phyloP scores from a whole-genome alignment of 2,888 invertebrate genomes.

The Leptothorax acervorum region DNA sequence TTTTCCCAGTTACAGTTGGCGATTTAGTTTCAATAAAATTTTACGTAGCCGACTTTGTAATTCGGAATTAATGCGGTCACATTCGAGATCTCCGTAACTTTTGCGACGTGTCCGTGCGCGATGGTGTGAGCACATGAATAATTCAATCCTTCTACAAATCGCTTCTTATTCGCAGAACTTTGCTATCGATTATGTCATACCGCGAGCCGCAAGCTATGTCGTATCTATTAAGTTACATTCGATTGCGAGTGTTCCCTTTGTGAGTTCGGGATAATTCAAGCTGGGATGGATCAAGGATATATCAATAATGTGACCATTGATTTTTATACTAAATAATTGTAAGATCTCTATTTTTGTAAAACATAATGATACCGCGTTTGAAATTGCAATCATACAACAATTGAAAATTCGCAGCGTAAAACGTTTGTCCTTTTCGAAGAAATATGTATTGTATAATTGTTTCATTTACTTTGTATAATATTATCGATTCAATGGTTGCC shows the following conservation, averaged over 20 bases:
- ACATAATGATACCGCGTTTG: too few species aligned
- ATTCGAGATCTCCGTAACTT: slow-evolving; percentile 41
- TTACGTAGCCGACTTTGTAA: slow-evolving; percentile 32
- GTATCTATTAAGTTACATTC: slow-evolving; percentile 22
- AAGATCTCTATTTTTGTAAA: not conserved
- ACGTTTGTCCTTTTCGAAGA: not conserved
- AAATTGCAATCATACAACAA: not conserved
- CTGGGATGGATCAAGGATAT: not conserved
- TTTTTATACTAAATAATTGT: not conserved
- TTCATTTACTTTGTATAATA: not conserved
- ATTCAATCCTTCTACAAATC: slow-evolving; percentile 45
- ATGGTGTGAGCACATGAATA: slow-evolving; percentile 36
- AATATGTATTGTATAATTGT: not conserved
- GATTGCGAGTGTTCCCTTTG: not conserved
- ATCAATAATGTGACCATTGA: not conserved
- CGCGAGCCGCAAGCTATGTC: slow-evolving; percentile 19
- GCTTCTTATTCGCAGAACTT: slow-evolving; percentile 42
- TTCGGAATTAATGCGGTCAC: slow-evolving; percentile 51
- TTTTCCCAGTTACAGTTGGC: not conserved
- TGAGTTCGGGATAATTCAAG: not conserved
- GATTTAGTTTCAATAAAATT: slow-evolving; percentile 45
- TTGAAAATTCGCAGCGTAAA: not conserved
- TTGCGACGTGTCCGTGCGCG: slow-evolving; percentile 17
- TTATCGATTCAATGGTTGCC: not conserved
- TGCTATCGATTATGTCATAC: slow-evolving; percentile 41